phyloP scores from a whole-genome alignment of 2,113 vertebrate species.

The Malaclemys terrapin region DNA sequence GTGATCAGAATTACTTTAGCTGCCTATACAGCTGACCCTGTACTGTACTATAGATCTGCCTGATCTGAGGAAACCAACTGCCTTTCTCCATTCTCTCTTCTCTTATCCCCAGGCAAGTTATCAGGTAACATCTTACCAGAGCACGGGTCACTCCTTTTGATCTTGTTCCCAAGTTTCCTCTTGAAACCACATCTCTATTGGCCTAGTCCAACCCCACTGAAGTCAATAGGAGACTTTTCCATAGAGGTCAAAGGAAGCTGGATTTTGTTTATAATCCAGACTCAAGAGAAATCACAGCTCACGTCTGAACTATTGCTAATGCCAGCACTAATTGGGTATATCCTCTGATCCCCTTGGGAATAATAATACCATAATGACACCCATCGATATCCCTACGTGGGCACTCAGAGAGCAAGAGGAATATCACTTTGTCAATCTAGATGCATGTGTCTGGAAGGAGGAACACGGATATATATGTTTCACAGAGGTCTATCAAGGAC shows the following conservation, averaged over 20 bases:
- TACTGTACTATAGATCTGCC: background rate
- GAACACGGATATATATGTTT: too few relatives aligned
- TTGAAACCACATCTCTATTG: background rate
- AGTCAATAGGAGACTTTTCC: background rate
- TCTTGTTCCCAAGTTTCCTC: background rate
- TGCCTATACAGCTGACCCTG: background rate
- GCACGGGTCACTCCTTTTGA: background rate
- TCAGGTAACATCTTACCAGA: background rate
- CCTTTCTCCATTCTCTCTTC: background rate
- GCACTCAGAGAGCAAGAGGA: too few relatives aligned
- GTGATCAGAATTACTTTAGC: rapidly evolving
- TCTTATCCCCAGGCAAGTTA: background rate
- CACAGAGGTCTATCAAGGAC: too few relatives aligned
- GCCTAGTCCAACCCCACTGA: background rate
- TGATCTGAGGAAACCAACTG: background rate
- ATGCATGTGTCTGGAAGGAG: too few relatives aligned
- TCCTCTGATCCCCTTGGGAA: too few relatives aligned
- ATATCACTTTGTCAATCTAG: too few relatives aligned
- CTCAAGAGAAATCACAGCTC: too few relatives aligned
- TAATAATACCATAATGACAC: too few relatives aligned
- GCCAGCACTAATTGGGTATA: too few relatives aligned
- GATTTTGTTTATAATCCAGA: too few relatives aligned
- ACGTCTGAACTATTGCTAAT: too few relatives aligned
- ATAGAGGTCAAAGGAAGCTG: background rate
- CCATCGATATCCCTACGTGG: too few relatives aligned